Conservation (phyloP, 2,888 invertebrate species). For the Stenurella melanura region DNA sequence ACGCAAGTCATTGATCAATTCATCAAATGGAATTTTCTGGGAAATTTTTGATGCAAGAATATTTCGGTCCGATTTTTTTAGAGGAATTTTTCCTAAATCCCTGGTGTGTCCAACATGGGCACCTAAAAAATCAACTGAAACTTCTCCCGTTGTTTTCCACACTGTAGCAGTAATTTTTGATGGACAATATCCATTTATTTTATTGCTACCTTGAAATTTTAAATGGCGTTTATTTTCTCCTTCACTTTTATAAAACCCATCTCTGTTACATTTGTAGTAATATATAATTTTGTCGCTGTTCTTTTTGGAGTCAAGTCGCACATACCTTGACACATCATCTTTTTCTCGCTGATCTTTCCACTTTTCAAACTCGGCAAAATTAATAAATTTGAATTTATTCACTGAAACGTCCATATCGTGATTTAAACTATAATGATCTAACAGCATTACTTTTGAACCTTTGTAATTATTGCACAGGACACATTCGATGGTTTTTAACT, state of each 20-base stretch:
- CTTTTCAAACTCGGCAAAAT: neutral
- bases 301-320: neutral
- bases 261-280: neutral
- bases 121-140: neutral
- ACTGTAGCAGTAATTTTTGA: too few species aligned
- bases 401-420: neutral
- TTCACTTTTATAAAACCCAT: neutral
- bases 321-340: neutral
- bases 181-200: constrained; percentile 4
- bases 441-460: neutral
- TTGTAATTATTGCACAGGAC: neutral
- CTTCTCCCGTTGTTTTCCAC: neutral
- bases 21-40: neutral
- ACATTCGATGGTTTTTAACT: neutral
- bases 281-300: neutral
- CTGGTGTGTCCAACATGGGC: neutral
- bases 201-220: neutral
- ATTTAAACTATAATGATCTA: neutral
- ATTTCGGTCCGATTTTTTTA: neutral
- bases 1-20: too few species aligned
- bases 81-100: neutral
- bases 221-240: neutral
- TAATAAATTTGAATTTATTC: neutral
- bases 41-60: neutral
- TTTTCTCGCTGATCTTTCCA: neutral